Percentiles rank a stretch among this genome's conserved stretches.
Conservation (phyloP, 2,888 invertebrate genomes). For the Rhamnusium bicolor region DNA sequence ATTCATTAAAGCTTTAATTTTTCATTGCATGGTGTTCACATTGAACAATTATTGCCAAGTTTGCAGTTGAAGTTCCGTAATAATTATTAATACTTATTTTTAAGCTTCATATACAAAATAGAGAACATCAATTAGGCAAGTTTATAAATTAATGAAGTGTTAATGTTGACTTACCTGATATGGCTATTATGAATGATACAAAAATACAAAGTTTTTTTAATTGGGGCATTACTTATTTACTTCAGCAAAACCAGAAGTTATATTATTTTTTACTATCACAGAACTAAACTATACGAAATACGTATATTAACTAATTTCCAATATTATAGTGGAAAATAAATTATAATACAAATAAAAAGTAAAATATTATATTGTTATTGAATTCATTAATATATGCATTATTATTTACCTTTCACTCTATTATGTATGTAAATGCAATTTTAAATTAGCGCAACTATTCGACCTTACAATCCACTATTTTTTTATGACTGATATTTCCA, state of each 20-base stretch:
- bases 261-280: not conserved
- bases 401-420: conserved; percentile 23
- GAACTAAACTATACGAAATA: not conserved
- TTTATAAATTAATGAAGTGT: not conserved
- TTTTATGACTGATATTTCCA: conserved; percentile 3
- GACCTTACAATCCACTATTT: conserved; percentile 21
- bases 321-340: not conserved
- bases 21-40: too few species aligned
- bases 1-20: too few species aligned
- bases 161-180: not conserved
- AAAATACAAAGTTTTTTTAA: not conserved
- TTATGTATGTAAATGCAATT: conserved; percentile 8
- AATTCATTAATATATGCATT: not conserved
- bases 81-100: too few species aligned
- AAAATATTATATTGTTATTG: conserved; percentile 1
- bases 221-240: not conserved
- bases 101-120: too few species aligned
- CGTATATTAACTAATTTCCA: not conserved
- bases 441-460: conserved; percentile 11
- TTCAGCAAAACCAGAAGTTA: not conserved
- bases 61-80: too few species aligned
- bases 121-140: too few species aligned
- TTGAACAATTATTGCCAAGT: too few species aligned
- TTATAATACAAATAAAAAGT: not conserved
- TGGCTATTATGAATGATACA: not conserved